Base-by-base conservation (phyloP, 1,140 invertebrate species). In the Elymnias hypermnestra region DNA sequence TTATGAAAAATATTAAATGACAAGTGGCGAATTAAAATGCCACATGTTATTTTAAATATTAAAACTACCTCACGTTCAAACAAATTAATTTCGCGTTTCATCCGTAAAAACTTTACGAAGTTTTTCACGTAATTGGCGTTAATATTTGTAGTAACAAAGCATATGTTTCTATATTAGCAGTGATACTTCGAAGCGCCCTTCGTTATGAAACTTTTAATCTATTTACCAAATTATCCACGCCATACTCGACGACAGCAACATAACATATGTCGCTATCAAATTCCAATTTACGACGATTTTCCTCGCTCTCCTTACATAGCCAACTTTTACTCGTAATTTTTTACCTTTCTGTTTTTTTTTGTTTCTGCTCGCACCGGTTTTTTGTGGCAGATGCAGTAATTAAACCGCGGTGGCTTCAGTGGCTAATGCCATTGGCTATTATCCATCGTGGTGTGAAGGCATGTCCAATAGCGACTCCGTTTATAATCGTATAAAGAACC, bases 231-330 rank as follows among this genome's bases (percentile, higher is more conserved):
- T 21, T 18, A 46, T 19, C 33, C 44, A 22, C 18, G 9, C 19
- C 23, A 9, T 12, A 10, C 26, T 13, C 26, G 26, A 4, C 26
- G 9, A 5, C 0, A 22, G 10, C 28, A 8, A 44, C 37, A 49
- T 42, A 57, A 50, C 58, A 62, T 44, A 62, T 53, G 54, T 62
- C 46, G 41, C 26, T 29, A 29, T 29, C 26, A 29, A 49, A 60
- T 62, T 66, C 57, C 57, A 77, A 81, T 81, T 74, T 81, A 75
- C 60, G 22, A 19, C 72, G 60, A 79, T 79, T 79, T 69, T 74
- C 72, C 53, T 67, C 75, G 72, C 69, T 51, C 63, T 53, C 57
- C 58, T 29, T 65, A 70, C 63, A 48, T 70, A 70, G 50, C 51
- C 35, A 23, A 46, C 35, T 63, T 65, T 72, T 73, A 58, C 28